Evolutionary conservation across 2,113 vertebrate species (phyloP).

Genomic region (Xiphophorus hellerii): DNA sequence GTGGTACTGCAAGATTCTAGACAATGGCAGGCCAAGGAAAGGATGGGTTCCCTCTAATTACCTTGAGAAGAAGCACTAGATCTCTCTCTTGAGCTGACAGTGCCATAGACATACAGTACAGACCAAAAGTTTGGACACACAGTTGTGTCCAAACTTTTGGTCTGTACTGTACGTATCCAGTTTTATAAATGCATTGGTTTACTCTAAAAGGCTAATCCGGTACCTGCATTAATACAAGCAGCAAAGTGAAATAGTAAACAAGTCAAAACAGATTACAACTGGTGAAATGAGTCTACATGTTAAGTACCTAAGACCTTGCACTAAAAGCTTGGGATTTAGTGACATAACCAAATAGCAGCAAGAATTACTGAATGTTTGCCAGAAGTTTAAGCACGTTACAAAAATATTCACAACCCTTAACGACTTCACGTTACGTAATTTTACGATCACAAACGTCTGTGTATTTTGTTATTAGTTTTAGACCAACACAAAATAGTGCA

Average conservation of each 20-base stretch:
- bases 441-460: background rate
- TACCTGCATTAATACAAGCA: constrained; percentile 59
- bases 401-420: background rate
- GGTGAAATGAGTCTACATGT: constrained; percentile 28
- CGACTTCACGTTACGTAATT: background rate
- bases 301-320: constrained; percentile 30
- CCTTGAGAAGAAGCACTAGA: constrained; percentile 96
- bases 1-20: constrained; percentile 99
- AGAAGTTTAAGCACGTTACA: background rate
- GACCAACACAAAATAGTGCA: background rate
- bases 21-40: constrained; percentile 90
- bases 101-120: constrained; percentile 61
- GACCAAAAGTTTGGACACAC: too few relatives aligned
- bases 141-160: too few relatives aligned
- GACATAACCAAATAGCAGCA: constrained; percentile 44
- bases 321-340: constrained; percentile 35
- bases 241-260: constrained; percentile 52
- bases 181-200: constrained; percentile 60
- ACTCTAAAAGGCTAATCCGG: constrained; percentile 50
- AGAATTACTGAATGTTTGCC: constrained; percentile 46
- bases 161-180: constrained; percentile 51
- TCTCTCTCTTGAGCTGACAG: constrained; percentile 49
- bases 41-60: constrained; percentile 99
- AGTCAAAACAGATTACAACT: constrained; percentile 42
- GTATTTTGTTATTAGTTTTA: background rate